Evolutionary conservation across 2,888 invertebrate species (phyloP).

Genomic region (Calliphora vomitoria): DNA sequence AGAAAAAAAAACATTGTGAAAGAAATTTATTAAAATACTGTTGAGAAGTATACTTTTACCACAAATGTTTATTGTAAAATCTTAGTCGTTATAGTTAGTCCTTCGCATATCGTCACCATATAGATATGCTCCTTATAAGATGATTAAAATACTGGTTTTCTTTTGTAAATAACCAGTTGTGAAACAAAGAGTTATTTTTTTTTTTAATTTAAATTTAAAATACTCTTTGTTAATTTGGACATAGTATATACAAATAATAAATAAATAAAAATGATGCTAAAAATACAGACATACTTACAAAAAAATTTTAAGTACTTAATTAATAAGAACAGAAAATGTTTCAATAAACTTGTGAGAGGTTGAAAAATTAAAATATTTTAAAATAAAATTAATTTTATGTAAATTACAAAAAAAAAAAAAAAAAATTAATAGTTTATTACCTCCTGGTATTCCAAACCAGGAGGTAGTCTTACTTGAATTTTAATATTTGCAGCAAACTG

Average conservation of each 20-base stretch:
- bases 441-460: too few relatives aligned
- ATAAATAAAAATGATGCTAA: conserved; percentile 1
- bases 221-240: conserved; percentile 33
- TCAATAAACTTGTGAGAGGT: background rate
- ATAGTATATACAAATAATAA: background rate
- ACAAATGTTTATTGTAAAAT: background rate
- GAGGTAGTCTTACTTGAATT: too few relatives aligned
- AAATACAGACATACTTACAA: background rate
- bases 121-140: background rate
- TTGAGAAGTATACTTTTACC: background rate
- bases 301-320: conserved; percentile 13
- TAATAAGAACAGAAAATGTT: background rate
- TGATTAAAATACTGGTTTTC: conserved; percentile 16
- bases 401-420: too few relatives aligned
- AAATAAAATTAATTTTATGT: too few relatives aligned
- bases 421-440: too few relatives aligned
- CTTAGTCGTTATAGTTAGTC: conserved; percentile 17
- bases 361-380: too few relatives aligned
- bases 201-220: background rate
- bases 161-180: conserved; percentile 47
- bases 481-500: too few relatives aligned
- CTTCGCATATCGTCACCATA: background rate
- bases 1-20: too few relatives aligned
- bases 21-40: too few relatives aligned
- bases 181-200: conserved; percentile 13